Base-by-base conservation (phyloP, 2,113 vertebrate species). In the Pelvicachromis taeniatus region DNA sequence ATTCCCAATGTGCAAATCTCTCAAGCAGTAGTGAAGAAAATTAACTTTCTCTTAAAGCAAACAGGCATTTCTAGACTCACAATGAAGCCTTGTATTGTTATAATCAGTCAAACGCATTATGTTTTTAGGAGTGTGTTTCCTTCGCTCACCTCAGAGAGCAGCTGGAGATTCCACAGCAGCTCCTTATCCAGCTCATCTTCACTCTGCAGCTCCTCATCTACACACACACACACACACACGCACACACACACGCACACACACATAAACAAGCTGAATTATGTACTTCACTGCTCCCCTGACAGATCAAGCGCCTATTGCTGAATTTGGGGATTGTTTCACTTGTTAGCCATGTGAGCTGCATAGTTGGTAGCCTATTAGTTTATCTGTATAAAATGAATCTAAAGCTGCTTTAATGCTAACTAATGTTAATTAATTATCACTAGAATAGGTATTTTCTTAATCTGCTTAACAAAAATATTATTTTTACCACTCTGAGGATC, bases 111-210 rank as follows among this genome's bases (percentile, higher is more conserved):
- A 48, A 31, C 6, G 16, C 68, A 31, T 75, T 75, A 31, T 2
- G 0, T 31, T 52, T 75, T 75, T 82, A 52, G 9, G n/a, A 80
- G 85, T 45, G 85, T 16, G 63, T 52, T 50, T 65, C 56, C 55
- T 78, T 10, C 5, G 61, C 90, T 95, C 96, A 99, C 98, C 98
- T 99, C 99, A 55, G 98, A 99, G 78, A 99, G 96, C 92, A 99
- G 97, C 89, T 99, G 98, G 87, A 99, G 97, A 91, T 97, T 98
- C 98, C 98, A 99, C n/a, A 99, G 93, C 83, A 99, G 95, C 85
- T 99, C 98, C 92, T 99, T 99, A 93, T 99, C 98, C 87, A 99
- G 94, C 55, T 98, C 98, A 90, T 98, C 98, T 83, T 99, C 98
- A 84, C 90, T 95, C 82, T 97, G 95, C 54, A 98, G 95, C 87